Evolutionary conservation across 2,888 invertebrate genomes (phyloP), one percentile per base, ranked within the genome.

Genomic region (Apotomis turbidana): DNA sequence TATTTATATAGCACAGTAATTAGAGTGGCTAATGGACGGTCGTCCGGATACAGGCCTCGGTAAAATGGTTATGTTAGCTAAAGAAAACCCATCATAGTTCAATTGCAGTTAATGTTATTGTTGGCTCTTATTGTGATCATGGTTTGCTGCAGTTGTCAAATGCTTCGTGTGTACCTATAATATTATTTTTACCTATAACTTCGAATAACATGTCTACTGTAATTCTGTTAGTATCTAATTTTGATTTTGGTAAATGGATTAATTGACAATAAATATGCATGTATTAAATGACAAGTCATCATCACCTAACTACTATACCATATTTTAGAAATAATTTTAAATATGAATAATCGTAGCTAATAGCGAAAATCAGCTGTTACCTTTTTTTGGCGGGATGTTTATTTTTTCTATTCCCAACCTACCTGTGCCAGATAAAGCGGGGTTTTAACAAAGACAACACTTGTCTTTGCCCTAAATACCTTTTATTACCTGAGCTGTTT

Each of bases 391-490:
- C 61, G 57, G 66, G 60, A 46, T 61, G 66, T 71, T 66, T 71
- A 49, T 71, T 67, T 66, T 64, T 57, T 71, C 70, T 55, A 49
- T 55, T 5, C 49, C 55, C 13, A 15, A 38, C 36, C 54, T 74
- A 74, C 74, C 71, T 71, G 71, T 63, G 36, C 55, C 51, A 46
- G 74, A 68, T 71, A 68, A 71, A 51, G 66, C 58, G 41, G 54
- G 60, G 52, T 71, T 74, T 71, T 49, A 74, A 74, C 74, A 74
- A 74, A 74, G 74, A 71, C 63, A 66, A 68, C 71, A 74, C 74
- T 74, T 74, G 68, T 71, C 66, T 70, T 46, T 49, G 36, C 15
- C 71, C 68, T 68, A 66, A 71, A 74, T 68, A 58, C 49, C 10
- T 15, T 71, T 71, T 61, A 68, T 64, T 62, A 68, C 57, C 63